Conservation (phyloP, 2,113 vertebrate species). For the Platichthys stellatus region DNA sequence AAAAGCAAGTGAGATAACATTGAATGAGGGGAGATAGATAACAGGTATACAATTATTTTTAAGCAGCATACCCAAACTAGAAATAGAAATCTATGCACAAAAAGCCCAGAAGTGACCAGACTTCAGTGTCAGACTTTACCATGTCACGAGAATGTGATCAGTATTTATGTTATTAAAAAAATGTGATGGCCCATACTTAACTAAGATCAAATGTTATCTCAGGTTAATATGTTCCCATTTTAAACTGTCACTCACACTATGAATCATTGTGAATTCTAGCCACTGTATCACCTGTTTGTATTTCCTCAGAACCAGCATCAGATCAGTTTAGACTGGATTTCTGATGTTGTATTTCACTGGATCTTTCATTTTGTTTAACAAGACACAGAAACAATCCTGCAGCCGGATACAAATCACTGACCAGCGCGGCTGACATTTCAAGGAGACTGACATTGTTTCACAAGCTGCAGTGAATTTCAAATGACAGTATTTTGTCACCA, state of each 20-base stretch:
- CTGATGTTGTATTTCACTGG: not conserved
- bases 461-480: constrained; percentile 44
- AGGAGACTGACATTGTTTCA: constrained; percentile 34
- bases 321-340: constrained; percentile 13
- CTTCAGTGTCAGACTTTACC: too few relatives aligned
- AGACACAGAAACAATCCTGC: not conserved
- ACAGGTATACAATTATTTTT: not conserved
- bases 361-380: constrained; percentile 35
- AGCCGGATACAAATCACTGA: not conserved
- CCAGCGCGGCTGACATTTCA: constrained; percentile 45
- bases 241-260: not conserved
- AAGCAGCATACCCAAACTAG: not conserved
- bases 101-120: too few relatives aligned
- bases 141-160: not conserved
- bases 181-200: too few relatives aligned
- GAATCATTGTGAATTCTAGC: too few relatives aligned
- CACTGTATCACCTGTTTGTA: not conserved
- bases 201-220: not conserved
- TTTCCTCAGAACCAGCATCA: not conserved
- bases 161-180: not conserved
- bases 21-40: not conserved
- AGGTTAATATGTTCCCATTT: not conserved
- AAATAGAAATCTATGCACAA: not conserved
- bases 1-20: not conserved
- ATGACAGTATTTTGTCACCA: constrained; percentile 3